Percentiles rank a stretch among this genome's conserved stretches.
These are phyloP conservation scores for Pterobdella sp. DNA, from an alignment of 2,888 invertebrate genomes.

Conservation along the genomic window DNA sequence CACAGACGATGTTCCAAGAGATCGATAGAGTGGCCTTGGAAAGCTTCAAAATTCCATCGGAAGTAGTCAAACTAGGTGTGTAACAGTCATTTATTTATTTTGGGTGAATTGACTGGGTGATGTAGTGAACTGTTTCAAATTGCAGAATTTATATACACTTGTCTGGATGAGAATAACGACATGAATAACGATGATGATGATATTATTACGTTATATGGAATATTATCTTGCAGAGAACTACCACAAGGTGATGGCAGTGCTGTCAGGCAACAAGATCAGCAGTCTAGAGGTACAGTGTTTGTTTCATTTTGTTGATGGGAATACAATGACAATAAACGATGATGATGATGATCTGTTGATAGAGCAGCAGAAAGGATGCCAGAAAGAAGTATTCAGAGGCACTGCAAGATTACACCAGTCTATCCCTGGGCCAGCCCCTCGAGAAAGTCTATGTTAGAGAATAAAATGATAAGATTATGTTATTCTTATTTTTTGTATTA, in stretches of 20 bases:
- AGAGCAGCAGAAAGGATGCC: slow-evolving; percentile 77
- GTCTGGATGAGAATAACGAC: no score
- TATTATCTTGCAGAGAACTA: slow-evolving; percentile 69
- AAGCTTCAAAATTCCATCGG: slow-evolving; percentile 81
- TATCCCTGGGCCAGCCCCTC: slow-evolving; percentile 84
- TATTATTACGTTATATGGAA: background rate
- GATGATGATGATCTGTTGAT: slow-evolving; percentile 48
- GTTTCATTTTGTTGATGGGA: background rate
- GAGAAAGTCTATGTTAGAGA: slow-evolving; percentile 75
- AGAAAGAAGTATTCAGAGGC: slow-evolving; percentile 83
- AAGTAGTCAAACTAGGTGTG: slow-evolving; percentile 78
- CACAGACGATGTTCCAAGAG: slow-evolving; percentile 64
- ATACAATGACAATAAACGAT: background rate
- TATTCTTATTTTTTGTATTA: no score
- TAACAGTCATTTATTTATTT: background rate
- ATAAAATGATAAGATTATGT: no score
- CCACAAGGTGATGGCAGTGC: slow-evolving; percentile 71
- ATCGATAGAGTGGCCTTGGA: slow-evolving; percentile 70
- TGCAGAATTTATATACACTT: no score
- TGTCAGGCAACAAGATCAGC: slow-evolving; percentile 22
- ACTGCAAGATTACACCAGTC: slow-evolving; percentile 79
- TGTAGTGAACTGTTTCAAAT: background rate
- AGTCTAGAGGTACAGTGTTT: background rate
- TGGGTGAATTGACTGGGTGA: background rate
- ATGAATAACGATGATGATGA: background rate